A percentile compares a stretch with the other conserved stretches of the same genome.
Conservation (phyloP, 2,797 vertebrate species). For the Glossophaga mutica region DNA sequence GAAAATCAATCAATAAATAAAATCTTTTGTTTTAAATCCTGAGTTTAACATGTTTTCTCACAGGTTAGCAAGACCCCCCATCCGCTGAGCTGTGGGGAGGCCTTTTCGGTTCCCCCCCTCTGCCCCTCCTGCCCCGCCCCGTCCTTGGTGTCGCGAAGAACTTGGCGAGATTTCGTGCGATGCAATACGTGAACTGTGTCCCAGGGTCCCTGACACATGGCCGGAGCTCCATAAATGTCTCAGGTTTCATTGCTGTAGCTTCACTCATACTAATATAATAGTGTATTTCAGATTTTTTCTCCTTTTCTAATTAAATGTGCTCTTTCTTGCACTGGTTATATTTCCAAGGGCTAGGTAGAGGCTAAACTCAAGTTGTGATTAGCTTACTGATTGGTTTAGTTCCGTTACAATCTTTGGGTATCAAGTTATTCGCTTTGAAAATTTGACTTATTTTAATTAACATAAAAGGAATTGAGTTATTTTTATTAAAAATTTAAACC, state of each 20-base stretch:
- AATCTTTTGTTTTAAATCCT: background rate
- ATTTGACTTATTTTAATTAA: constrained; percentile 20
- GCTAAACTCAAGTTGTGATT: background rate
- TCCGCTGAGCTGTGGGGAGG: background rate
- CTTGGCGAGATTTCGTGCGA: background rate
- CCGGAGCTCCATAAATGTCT: background rate
- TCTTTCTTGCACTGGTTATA: background rate
- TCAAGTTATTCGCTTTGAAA: constrained; percentile 25
- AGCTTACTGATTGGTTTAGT: constrained; percentile 44
- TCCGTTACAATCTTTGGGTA: constrained; percentile 9
- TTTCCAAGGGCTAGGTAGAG: background rate
- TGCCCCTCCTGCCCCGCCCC: background rate
- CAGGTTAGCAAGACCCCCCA: too few species aligned
- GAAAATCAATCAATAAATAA: too few species aligned
- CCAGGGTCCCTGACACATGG: background rate
- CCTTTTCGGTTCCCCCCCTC: background rate
- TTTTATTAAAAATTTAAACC: background rate
- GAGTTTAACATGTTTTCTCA: background rate
- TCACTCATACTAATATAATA: background rate
- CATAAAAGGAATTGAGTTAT: background rate
- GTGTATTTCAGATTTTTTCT: background rate
- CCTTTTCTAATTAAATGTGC: background rate
- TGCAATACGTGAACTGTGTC: background rate
- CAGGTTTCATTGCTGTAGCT: background rate
- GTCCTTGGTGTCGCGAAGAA: background rate